A percentile compares a stretch with the other conserved stretches of the same genome.
Evolutionary conservation across 2,888 invertebrate species (phyloP).

Genomic region (Archips crataeganus): DNA sequence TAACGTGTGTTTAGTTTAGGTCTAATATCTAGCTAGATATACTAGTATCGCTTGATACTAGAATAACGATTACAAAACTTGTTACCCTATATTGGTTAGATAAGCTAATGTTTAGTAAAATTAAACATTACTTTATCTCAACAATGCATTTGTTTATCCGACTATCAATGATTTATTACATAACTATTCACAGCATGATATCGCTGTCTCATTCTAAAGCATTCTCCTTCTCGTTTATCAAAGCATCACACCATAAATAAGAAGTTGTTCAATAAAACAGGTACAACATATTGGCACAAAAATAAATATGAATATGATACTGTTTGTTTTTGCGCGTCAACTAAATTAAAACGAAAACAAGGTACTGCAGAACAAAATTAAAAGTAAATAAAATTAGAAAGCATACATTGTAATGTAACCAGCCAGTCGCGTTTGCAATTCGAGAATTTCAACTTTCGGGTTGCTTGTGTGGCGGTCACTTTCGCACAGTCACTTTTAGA

Average conservation of each 20-base stretch:
- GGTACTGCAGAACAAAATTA: constrained; percentile 15
- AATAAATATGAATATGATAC: background rate
- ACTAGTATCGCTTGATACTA: background rate
- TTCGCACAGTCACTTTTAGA: constrained; percentile 34
- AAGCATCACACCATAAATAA: constrained; percentile 1
- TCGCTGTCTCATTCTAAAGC: background rate
- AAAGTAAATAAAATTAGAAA: constrained; percentile 37
- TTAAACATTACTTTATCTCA: background rate
- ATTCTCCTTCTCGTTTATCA: background rate
- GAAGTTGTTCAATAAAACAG: background rate
- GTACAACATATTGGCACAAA: background rate
- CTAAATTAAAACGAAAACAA: constrained; percentile 21
- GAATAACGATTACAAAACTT: background rate
- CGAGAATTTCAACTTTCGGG: constrained; percentile 29
- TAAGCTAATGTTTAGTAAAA: background rate
- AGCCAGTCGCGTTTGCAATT: constrained; percentile 32
- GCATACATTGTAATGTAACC: constrained; percentile 28
- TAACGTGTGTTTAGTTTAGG: background rate
- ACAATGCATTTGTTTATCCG: background rate
- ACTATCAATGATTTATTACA: background rate
- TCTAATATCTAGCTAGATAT: background rate
- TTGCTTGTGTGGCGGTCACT: constrained; percentile 18
- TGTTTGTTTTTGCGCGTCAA: constrained; percentile 7
- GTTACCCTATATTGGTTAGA: background rate
- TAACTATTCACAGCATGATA: background rate